Conservation (phyloP, 2,113 vertebrate genomes). For the Larimichthys polyactis region DNA sequence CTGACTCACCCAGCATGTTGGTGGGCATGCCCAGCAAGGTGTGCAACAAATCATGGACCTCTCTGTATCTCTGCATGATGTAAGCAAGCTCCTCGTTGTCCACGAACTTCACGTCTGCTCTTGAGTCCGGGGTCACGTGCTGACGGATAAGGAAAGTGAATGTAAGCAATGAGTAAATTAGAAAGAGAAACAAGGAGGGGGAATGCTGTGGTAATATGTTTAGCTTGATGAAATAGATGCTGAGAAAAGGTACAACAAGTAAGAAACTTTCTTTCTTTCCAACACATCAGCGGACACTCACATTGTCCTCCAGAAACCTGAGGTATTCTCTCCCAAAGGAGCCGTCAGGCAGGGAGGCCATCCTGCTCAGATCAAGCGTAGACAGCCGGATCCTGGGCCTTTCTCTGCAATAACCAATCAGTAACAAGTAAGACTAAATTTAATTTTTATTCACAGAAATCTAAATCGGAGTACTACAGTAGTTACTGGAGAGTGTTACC, state of each 20-base stretch:
- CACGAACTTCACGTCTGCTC: constrained; percentile 92
- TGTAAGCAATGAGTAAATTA: background rate
- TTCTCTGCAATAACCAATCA: constrained; percentile 82
- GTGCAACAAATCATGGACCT: constrained; percentile 95
- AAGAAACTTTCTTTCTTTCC: background rate
- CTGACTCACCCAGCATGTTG: constrained; percentile 93
- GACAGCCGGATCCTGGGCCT: constrained; percentile 91
- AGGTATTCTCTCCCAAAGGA: constrained; percentile 91
- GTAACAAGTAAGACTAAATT: background rate
- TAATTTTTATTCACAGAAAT: background rate
- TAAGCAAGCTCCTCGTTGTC: constrained; percentile 95
- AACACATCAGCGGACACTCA: constrained; percentile 72
- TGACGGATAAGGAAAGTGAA: constrained; percentile 37
- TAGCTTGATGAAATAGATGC: background rate
- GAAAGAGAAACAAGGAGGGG: background rate
- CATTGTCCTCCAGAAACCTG: constrained; percentile 91
- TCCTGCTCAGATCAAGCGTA: constrained; percentile 86
- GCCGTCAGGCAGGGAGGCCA: constrained; percentile 87
- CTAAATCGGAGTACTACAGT: background rate
- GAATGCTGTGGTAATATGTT: background rate
- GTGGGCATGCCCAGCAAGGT: constrained; percentile 96
- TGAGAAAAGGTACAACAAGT: background rate
- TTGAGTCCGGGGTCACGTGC: constrained; percentile 94
- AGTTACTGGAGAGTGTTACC: background rate
- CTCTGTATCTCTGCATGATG: constrained; percentile 94